These are phyloP conservation scores for Dasyurus viverrinus DNA, from an alignment of 2,113 vertebrate species.

Conservation along the genomic window DNA sequence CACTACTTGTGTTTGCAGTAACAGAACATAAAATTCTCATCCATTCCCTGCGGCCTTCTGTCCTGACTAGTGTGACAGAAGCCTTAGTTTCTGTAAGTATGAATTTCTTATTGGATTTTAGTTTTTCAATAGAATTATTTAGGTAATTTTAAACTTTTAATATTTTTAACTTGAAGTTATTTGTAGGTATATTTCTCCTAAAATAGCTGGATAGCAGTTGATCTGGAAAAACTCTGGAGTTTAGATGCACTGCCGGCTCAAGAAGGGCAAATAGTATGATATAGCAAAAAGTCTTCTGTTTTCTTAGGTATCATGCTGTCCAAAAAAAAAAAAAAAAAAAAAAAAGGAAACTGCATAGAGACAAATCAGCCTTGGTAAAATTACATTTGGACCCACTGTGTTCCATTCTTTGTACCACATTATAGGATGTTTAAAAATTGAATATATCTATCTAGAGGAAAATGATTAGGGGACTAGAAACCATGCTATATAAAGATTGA, in stretches of 20 bases:
- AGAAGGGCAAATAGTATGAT: neutral
- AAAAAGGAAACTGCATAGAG: neutral
- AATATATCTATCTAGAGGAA: neutral
- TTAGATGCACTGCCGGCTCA: neutral
- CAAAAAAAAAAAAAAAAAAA: neutral
- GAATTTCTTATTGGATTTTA: slow-evolving; percentile 8
- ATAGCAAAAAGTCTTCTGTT: neutral
- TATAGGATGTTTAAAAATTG: neutral
- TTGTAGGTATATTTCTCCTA: neutral
- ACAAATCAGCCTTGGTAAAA: neutral
- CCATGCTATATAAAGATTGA: neutral
- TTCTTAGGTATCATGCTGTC: neutral
- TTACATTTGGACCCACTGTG: neutral
- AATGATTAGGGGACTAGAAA: neutral
- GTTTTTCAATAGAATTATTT: slow-evolving; percentile 32
- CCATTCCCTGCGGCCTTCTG: slow-evolving; percentile 96
- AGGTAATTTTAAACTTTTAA: slow-evolving; percentile 48
- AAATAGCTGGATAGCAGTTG: neutral
- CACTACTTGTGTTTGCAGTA: slow-evolving; percentile 95
- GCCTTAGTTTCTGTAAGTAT: slow-evolving; percentile 96
- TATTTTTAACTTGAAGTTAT: slow-evolving; percentile 47
- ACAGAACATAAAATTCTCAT: slow-evolving; percentile 99
- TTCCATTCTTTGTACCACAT: neutral
- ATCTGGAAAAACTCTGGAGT: neutral
- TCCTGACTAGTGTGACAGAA: slow-evolving; percentile 98